A percentile compares a stretch with the other conserved stretches of the same genome.
Evolutionary conservation across 2,888 invertebrate genomes (phyloP).

Genomic region (Tillus elongatus): DNA sequence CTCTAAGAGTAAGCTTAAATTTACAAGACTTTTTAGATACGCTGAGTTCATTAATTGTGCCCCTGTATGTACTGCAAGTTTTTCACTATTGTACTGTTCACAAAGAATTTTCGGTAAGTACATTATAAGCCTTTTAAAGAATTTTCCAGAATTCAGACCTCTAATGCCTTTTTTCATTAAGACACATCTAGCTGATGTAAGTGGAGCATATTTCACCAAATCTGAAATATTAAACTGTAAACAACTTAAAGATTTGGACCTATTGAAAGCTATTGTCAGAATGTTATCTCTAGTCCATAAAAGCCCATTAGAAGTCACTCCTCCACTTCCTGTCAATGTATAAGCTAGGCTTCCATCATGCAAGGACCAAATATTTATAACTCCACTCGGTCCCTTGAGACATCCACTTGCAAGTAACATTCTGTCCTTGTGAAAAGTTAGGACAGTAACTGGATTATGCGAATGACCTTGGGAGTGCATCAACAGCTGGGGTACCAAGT

Average conservation of each 20-base stretch:
- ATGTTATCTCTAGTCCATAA: conserved; percentile 45
- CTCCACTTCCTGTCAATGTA: conserved; percentile 46
- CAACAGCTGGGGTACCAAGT: conserved; percentile 32
- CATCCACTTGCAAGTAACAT: conserved; percentile 49
- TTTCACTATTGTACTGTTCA: conserved; percentile 49
- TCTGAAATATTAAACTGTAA: conserved; percentile 42
- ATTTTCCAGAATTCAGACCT: conserved; percentile 47
- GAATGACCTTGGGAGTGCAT: conserved; percentile 47
- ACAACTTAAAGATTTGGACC: conserved; percentile 47
- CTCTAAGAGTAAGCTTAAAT: conserved; percentile 46
- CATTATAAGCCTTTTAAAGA: conserved; percentile 43
- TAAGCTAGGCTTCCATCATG: conserved; percentile 49
- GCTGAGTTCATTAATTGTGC: conserved; percentile 50
- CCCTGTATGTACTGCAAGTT: conserved; percentile 48
- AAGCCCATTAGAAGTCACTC: conserved; percentile 43
- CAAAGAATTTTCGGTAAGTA: conserved; percentile 45
- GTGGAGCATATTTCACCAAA: conserved; percentile 40
- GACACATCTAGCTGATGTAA: conserved; percentile 45
- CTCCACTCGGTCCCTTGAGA: conserved; percentile 41
- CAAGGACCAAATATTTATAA: conserved; percentile 54
- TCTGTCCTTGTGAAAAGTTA: conserved; percentile 46
- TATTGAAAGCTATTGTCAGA: conserved; percentile 46
- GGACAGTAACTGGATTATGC: conserved; percentile 44
- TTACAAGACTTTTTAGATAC: conserved; percentile 49
- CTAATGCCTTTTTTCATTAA: conserved; percentile 46